Evolutionary conservation across 2,888 invertebrate species (phyloP).

Genomic region (Alitta virens): DNA sequence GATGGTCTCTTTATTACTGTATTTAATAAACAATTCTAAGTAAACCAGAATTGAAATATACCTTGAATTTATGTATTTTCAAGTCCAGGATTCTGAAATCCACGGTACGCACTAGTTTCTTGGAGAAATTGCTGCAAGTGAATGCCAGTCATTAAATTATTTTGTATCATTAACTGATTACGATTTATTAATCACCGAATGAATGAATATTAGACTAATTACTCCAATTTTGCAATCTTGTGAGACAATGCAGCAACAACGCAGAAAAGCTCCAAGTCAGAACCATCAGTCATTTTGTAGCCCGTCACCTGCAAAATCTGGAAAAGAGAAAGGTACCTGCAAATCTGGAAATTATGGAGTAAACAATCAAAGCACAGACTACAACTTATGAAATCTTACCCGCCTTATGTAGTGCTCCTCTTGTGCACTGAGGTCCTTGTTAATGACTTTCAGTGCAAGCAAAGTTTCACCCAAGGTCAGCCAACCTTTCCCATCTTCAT

Average conservation of each 20-base stretch:
- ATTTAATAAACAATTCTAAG: no score
- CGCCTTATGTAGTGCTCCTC: conserved; percentile 47
- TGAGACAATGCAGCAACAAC: conserved; percentile 52
- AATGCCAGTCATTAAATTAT: no score
- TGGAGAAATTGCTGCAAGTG: conserved; percentile 49
- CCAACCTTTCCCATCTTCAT: conserved; percentile 39
- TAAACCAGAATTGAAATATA: no score
- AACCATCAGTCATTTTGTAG: conserved; percentile 43
- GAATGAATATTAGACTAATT: conserved; percentile 29
- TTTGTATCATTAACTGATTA: no score
- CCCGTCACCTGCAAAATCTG: conserved; percentile 51
- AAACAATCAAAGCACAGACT: no score
- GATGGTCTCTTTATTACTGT: no score
- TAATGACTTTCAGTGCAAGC: conserved; percentile 43
- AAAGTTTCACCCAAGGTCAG: conserved; percentile 41
- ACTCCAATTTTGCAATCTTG: conserved; percentile 48
- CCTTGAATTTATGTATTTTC: conserved; percentile 52
- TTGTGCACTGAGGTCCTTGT: conserved; percentile 38
- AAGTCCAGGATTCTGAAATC: conserved; percentile 47
- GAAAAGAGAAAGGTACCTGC: no score
- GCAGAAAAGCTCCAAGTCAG: conserved; percentile 50
- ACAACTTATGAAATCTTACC: conserved; percentile 32
- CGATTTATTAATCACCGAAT: no score
- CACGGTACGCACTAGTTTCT: conserved; percentile 42
- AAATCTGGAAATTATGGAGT: no score